Conservation (phyloP, 2,888 invertebrate species). For the Chirona hameri region DNA sequence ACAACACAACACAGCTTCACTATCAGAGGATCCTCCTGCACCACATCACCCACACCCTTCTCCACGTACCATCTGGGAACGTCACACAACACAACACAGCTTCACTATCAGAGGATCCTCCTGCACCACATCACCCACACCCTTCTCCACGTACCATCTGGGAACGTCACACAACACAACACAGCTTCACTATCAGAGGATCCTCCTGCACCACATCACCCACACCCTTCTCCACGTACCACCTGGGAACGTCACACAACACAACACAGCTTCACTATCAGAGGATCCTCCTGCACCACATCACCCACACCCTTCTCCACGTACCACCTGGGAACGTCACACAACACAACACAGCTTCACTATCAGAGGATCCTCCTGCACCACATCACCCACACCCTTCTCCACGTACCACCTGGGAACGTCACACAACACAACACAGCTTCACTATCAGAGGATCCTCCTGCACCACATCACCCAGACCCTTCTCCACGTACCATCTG, state of each 20-base stretch:
- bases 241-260: no score
- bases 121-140: constrained; percentile 49
- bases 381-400: constrained; percentile 50
- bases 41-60: constrained; percentile 50
- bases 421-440: no score
- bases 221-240: constrained; percentile 55
- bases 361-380: constrained; percentile 56
- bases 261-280: constrained; percentile 66
- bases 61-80: constrained; percentile 57
- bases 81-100: no score
- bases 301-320: constrained; percentile 51
- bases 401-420: constrained; percentile 57
- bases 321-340: constrained; percentile 59
- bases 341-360: no score
- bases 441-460: constrained; percentile 61
- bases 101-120: constrained; percentile 61
- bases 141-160: constrained; percentile 57
- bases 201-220: constrained; percentile 48
- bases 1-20: no score
- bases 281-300: constrained; percentile 52
- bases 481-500: constrained; percentile 57
- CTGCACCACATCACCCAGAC: constrained; percentile 49
- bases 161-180: no score
- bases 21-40: constrained; percentile 56
- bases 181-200: constrained; percentile 64